Conservation (phyloP, 2,888 invertebrate species). For the Caenorhabditis sp. region DNA sequence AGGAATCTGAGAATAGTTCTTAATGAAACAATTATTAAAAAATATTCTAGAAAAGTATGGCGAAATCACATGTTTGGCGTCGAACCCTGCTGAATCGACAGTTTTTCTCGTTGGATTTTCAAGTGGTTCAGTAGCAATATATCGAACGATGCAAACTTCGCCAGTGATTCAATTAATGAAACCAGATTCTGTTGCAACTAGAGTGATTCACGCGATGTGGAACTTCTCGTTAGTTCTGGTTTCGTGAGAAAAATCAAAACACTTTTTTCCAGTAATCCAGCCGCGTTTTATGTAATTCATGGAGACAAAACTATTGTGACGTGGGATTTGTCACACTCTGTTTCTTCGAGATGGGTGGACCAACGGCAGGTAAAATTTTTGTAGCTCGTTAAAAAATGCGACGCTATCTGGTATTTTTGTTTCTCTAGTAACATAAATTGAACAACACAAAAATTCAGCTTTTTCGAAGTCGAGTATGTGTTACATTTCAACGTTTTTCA, state of each 20-base stretch:
- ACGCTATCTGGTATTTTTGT: too few relatives aligned
- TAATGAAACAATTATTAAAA: too few relatives aligned
- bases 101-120: slow-evolving; percentile 31
- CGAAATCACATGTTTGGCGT: slow-evolving; percentile 26
- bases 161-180: slow-evolving; percentile 19
- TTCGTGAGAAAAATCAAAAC: not conserved
- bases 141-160: slow-evolving; percentile 28
- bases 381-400: not conserved
- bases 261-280: slow-evolving; percentile 22
- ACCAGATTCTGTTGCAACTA: slow-evolving; percentile 7
- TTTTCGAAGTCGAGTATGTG: too few relatives aligned
- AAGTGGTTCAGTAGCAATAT: slow-evolving; percentile 20
- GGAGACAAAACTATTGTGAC: slow-evolving; percentile 12
- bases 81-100: slow-evolving; percentile 16
- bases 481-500: not conserved
- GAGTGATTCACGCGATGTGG: slow-evolving; percentile 26
- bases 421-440: too few relatives aligned
- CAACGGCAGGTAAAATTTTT: not conserved
- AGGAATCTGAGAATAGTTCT: too few relatives aligned
- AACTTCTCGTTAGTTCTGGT: slow-evolving; percentile 18
- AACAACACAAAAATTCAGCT: too few relatives aligned
- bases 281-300: slow-evolving; percentile 24
- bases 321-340: slow-evolving; percentile 30
- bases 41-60: slow-evolving; percentile 29
- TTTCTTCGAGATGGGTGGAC: slow-evolving; percentile 15